A percentile compares a stretch with the other conserved stretches of the same genome.
phyloP scores from a whole-genome alignment of 1,140 invertebrate genomes.

The Linepithema humile region DNA sequence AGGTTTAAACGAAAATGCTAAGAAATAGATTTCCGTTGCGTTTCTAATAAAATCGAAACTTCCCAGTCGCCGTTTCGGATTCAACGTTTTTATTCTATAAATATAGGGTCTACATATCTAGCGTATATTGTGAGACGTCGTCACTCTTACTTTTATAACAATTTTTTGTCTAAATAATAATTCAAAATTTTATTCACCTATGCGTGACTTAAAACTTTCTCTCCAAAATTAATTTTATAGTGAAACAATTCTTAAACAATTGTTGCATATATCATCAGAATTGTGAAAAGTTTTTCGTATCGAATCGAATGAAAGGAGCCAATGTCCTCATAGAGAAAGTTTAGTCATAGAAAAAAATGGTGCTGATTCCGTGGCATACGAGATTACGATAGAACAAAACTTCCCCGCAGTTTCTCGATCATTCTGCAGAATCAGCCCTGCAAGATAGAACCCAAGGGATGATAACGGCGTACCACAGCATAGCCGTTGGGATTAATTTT shows the following conservation, averaged over 20 bases:
- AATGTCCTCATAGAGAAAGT: not conserved
- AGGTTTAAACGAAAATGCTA: slow-evolving; percentile 17
- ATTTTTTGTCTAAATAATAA: too few relatives aligned
- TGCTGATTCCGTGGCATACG: slow-evolving; percentile 47
- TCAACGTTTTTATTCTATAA: too few relatives aligned
- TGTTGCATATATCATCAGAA: not conserved
- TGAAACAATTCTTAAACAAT: not conserved
- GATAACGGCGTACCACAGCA: slow-evolving; percentile 48
- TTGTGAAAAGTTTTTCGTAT: slow-evolving; percentile 11
- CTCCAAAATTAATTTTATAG: slow-evolving; percentile 25
- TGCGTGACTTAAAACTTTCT: slow-evolving; percentile 9
- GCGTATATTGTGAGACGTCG: too few relatives aligned
- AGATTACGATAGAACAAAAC: slow-evolving; percentile 60
- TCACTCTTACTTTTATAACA: too few relatives aligned
- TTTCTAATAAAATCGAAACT: too few relatives aligned
- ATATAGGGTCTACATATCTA: too few relatives aligned
- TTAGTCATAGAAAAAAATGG: not conserved
- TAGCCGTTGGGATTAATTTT: slow-evolving; percentile 57
- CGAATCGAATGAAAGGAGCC: too few relatives aligned
- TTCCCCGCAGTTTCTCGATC: slow-evolving; percentile 51
- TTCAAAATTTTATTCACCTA: not conserved
- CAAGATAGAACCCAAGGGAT: slow-evolving; percentile 57
- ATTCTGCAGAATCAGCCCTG: slow-evolving; percentile 46
- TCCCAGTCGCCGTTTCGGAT: too few relatives aligned
- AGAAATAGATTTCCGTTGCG: too few relatives aligned